Percentiles rank a stretch among this genome's conserved stretches.
Evolutionary conservation across 1,140 invertebrate species (phyloP).

Genomic region (Pemphigus obesinymphae): DNA sequence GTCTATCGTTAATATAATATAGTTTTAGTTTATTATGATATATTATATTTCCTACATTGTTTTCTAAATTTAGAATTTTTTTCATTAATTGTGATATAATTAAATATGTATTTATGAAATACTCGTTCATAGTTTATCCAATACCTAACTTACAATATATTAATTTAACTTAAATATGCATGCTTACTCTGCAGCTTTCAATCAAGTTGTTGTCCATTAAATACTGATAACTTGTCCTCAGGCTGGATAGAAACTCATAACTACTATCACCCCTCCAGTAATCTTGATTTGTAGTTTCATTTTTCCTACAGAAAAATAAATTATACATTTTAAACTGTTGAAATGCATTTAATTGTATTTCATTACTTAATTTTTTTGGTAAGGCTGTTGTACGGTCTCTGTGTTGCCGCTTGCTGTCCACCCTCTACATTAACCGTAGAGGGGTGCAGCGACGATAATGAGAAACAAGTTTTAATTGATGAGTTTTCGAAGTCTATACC

Average conservation of each 20-base stretch:
- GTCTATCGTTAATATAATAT: too few species aligned
- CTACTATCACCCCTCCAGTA: conserved; percentile 55
- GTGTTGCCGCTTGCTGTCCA: conserved; percentile 54
- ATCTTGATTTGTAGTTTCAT: conserved; percentile 57
- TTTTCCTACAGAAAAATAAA: conserved; percentile 53
- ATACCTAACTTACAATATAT: neutral
- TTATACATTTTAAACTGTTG: neutral
- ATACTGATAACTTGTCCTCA: conserved; percentile 79
- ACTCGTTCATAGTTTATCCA: neutral
- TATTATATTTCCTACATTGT: too few species aligned
- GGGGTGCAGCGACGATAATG: conserved; percentile 56
- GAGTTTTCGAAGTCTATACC: conserved; percentile 50
- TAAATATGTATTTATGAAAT: neutral
- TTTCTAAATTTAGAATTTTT: too few species aligned
- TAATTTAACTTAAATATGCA: neutral
- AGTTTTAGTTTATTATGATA: too few species aligned
- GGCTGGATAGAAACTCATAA: conserved; percentile 84
- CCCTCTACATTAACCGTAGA: conserved; percentile 54
- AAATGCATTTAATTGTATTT: too few species aligned
- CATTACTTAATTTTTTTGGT: conserved; percentile 39
- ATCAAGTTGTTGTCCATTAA: conserved; percentile 91
- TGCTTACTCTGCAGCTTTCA: conserved; percentile 72
- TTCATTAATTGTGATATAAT: too few species aligned
- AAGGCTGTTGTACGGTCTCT: conserved; percentile 38
- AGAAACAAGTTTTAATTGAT: conserved; percentile 56